Conservation (phyloP, 2,797 vertebrate genomes). For the Hydrocynus forskahlii region DNA sequence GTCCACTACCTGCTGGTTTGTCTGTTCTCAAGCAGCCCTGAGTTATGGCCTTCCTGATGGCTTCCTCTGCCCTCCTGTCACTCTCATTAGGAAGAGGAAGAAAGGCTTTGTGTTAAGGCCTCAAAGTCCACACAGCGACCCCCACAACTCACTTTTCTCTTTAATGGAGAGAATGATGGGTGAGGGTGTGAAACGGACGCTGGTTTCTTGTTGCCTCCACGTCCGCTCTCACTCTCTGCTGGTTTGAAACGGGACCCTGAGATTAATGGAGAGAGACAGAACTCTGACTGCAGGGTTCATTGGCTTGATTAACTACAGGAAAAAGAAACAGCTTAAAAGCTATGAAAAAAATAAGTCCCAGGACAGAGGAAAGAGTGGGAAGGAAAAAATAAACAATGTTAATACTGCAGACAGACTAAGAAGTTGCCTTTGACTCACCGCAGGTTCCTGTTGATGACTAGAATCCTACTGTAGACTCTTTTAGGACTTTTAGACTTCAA, state of each 20-base stretch:
- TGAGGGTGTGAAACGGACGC: slow-evolving; percentile 21
- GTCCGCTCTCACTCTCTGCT: not conserved
- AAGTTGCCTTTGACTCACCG: not conserved
- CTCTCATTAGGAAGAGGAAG: slow-evolving; percentile 32
- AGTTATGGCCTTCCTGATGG: slow-evolving; percentile 43
- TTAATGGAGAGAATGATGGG: slow-evolving; percentile 25
- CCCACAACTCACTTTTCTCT: not conserved
- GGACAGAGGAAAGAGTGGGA: not conserved
- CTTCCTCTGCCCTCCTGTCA: slow-evolving; percentile 17
- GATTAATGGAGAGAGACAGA: slow-evolving; percentile 18
- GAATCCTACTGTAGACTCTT: not conserved
- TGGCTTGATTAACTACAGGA: slow-evolving; percentile 18
- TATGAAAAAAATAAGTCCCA: not conserved
- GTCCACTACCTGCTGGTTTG: slow-evolving; percentile 20
- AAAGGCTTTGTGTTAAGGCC: not conserved
- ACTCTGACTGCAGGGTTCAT: slow-evolving; percentile 5
- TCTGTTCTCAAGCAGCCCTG: slow-evolving; percentile 1
- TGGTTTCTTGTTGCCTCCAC: slow-evolving; percentile 11
- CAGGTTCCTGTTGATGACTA: slow-evolving; percentile 30
- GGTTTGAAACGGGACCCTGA: not conserved
- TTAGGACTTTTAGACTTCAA: not conserved
- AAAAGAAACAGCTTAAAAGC: slow-evolving; percentile 3
- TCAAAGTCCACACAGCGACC: slow-evolving; percentile 14
- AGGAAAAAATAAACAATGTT: not conserved
- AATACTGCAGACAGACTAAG: not conserved